A percentile compares a stretch with the other conserved stretches of the same genome.
Evolutionary conservation across 2,888 invertebrate species (phyloP).

Genomic region (Noctua pronuba): DNA sequence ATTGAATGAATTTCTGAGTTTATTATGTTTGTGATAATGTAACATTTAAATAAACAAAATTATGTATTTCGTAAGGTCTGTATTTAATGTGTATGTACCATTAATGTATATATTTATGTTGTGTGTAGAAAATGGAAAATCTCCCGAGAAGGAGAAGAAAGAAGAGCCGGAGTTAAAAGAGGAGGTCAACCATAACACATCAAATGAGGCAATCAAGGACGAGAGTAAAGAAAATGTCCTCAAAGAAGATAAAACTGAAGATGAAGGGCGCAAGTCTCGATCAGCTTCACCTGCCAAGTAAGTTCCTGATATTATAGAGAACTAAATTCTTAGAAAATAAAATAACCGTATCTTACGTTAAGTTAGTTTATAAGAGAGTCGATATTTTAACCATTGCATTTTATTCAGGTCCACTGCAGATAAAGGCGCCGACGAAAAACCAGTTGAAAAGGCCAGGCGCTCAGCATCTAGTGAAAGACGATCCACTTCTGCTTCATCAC

Average conservation of each 20-base stretch:
- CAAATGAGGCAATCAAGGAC: slow-evolving; percentile 78
- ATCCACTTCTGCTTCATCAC: slow-evolving; percentile 86
- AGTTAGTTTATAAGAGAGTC: neutral
- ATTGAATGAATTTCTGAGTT: neutral
- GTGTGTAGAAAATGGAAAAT: slow-evolving; percentile 87
- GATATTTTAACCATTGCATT: neutral
- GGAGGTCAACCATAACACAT: slow-evolving; percentile 78
- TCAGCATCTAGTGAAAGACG: slow-evolving; percentile 82
- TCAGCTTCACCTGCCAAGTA: slow-evolving; percentile 87
- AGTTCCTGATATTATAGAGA: slow-evolving; percentile 44
- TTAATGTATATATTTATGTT: neutral
- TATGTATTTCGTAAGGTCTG: neutral
- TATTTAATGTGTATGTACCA: neutral
- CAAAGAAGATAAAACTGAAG: slow-evolving; percentile 79
- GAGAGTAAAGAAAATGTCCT: slow-evolving; percentile 80
- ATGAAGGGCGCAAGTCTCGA: slow-evolving; percentile 81
- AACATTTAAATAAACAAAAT: neutral
- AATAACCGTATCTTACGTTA: neutral
- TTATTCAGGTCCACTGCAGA: slow-evolving; percentile 74
- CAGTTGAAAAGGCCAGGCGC: slow-evolving; percentile 80
- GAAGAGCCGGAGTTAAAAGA: slow-evolving; percentile 82
- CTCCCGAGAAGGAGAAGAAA: slow-evolving; percentile 85
- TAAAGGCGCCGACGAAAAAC: slow-evolving; percentile 79
- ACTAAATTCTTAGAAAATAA: neutral
- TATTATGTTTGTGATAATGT: neutral